phyloP scores from a whole-genome alignment of 2,113 vertebrate genomes.

The Microcebus griseorufus region DNA sequence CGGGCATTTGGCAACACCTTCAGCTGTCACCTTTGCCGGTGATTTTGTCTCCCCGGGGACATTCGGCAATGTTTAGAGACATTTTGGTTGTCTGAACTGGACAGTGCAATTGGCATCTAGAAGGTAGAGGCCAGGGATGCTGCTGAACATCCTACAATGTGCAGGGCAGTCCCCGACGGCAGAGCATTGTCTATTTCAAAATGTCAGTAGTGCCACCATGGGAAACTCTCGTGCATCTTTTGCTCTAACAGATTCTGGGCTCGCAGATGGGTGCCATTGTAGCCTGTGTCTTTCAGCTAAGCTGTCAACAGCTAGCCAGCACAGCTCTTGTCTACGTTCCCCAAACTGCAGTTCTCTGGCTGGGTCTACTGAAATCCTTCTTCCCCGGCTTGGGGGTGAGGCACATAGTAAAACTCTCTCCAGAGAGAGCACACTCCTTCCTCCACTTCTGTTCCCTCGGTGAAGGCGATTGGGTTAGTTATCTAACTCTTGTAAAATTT shows the following conservation, averaged over 20 bases:
- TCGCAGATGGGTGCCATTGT: neutral
- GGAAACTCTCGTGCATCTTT: neutral
- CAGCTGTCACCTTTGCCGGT: neutral
- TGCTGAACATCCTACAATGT: neutral
- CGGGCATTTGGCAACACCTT: neutral
- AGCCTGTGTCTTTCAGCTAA: neutral
- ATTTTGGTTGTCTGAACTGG: neutral
- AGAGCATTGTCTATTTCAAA: neutral
- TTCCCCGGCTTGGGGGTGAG: neutral
- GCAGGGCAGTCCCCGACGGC: too few species aligned
- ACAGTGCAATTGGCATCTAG: neutral
- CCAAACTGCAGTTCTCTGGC: neutral
- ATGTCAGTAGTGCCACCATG: neutral
- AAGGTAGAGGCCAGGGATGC: neutral
- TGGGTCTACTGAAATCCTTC: neutral
- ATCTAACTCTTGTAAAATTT: neutral
- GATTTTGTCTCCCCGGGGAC: neutral
- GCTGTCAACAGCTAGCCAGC: neutral
- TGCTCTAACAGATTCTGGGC: neutral
- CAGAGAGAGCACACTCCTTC: neutral
- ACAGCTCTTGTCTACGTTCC: neutral
- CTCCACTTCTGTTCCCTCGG: neutral
- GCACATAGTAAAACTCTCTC: neutral
- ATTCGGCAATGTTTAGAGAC: neutral
- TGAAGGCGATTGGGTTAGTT: neutral